Evolutionary conservation across 2,888 invertebrate species (phyloP), one percentile per base, ranked within the genome.

Genomic region (Hydrotaea diabolus): DNA sequence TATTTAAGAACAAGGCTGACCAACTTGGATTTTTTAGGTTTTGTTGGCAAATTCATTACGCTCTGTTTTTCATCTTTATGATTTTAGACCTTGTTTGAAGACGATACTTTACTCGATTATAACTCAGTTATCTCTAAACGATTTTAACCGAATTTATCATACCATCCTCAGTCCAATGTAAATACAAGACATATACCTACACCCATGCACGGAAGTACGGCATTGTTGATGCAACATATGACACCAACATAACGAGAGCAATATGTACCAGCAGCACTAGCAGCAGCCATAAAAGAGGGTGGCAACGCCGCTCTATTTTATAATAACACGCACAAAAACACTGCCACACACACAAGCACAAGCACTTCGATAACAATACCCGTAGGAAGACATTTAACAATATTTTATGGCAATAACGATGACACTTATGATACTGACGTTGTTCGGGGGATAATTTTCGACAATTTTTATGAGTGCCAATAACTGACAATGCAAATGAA

Each of bases 341-440:
- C 64, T 62, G 2, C 43, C 0, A 19, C 11, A 4, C 21, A 39
- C 64, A 39, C 19, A 55, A 7, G 31, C 19, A 36, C 4, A 39
- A 2, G 7, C 43, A 43, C 11, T 43, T 7, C n/a, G 9, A 62
- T 31, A 64, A 76, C 9, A 49, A 15, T 46, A 21, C 77, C 77
- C 36, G 11, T 21, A 76, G 73, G 36, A 69, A 80, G 55, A 17
- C 49, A 69, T 77, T 79, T 77, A 79, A 74, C 79, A 76, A 74
- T 81, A 79, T 82, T 81, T 85, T 82, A 82, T 78, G 84, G 82
- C 84, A 79, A 74, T 79, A 76, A 85, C 43, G 49, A 82, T 85
- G 84, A 85, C 79, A 73, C 53, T 81, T 39, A 82, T 85, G 84
- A 85, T 76, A 73, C 53, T 81, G 57, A 76, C 73, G 79, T 82